These are phyloP conservation scores for Leptopterna dolabrata DNA, from an alignment of 2,888 invertebrate genomes.

Conservation along the genomic window DNA sequence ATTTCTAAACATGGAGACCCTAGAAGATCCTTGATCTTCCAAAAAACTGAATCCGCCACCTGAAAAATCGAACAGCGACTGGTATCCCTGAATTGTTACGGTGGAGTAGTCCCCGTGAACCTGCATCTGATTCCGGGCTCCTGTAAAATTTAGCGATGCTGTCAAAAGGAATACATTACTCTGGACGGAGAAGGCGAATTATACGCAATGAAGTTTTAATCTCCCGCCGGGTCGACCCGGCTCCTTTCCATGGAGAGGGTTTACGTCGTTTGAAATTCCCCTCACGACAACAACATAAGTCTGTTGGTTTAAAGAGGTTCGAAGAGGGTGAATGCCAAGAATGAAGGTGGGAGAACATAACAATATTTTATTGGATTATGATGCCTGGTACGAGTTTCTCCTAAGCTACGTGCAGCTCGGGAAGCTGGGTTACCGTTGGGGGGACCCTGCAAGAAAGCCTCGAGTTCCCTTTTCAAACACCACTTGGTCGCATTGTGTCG, in stretches of 20 bases:
- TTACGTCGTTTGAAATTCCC: conserved; percentile 25
- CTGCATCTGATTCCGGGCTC: background rate
- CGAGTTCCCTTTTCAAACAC: background rate
- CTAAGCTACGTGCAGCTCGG: conserved; percentile 17
- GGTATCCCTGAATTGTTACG: no score
- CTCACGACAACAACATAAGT: conserved; percentile 33
- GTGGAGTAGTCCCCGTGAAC: no score
- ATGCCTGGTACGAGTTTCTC: conserved; percentile 46
- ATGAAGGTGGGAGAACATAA: conserved; percentile 26
- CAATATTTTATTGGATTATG: conserved; percentile 52
- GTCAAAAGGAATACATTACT: conserved; percentile 1
- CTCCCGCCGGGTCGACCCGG: background rate
- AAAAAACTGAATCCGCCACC: no score
- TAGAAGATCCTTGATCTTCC: no score
- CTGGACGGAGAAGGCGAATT: background rate
- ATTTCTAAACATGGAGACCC: no score
- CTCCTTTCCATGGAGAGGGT: background rate
- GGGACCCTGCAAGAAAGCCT: background rate
- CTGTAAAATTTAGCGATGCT: background rate
- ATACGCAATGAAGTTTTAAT: conserved; percentile 39
- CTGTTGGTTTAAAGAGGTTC: conserved; percentile 39
- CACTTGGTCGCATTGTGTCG: conserved; percentile 32
- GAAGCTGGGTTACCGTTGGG: background rate
- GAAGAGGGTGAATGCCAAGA: background rate
- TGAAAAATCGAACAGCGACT: no score